A percentile compares a stretch with the other conserved stretches of the same genome.
Conservation (phyloP, 37 sponge, comb jelly and placozoan genomes). For the Ephydatia muelleri region DNA sequence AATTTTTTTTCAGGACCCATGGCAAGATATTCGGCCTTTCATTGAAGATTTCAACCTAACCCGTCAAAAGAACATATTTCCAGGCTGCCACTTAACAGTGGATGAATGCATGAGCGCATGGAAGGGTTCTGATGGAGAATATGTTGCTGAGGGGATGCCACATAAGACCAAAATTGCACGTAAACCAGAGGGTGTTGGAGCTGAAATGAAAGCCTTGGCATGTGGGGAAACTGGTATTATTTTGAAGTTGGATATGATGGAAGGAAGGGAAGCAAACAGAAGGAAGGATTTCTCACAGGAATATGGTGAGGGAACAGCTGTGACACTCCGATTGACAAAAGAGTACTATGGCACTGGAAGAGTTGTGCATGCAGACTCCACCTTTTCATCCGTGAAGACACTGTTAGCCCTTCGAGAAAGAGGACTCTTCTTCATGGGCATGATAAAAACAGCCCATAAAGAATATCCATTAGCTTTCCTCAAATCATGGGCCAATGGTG, state of each 20-base stretch:
- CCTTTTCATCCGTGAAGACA: not conserved
- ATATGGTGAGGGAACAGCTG: not conserved
- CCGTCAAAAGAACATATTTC: not conserved
- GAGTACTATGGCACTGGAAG: not conserved
- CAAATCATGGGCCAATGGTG: slow-evolving; percentile 1
- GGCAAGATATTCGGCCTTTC: not conserved
- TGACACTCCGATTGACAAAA: not conserved
- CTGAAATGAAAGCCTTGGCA: slow-evolving; percentile 1
- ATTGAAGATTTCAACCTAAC: not conserved
- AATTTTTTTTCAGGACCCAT: not conserved
- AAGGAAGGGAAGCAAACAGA: not conserved
- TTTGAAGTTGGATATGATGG: not conserved
- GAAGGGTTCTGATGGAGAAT: not conserved
- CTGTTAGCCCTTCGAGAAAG: not conserved
- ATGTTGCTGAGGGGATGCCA: not conserved
- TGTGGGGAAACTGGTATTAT: not conserved
- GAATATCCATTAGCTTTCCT: not conserved
- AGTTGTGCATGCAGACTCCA: not conserved
- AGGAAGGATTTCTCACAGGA: not conserved
- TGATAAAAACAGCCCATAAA: not conserved
- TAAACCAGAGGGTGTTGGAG: not conserved
- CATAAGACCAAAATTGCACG: not conserved
- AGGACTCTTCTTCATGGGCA: not conserved
- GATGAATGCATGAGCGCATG: not conserved
- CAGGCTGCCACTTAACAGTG: not conserved